Conservation (phyloP, 2,113 vertebrate genomes). For the Pachycephala philippinensis region DNA sequence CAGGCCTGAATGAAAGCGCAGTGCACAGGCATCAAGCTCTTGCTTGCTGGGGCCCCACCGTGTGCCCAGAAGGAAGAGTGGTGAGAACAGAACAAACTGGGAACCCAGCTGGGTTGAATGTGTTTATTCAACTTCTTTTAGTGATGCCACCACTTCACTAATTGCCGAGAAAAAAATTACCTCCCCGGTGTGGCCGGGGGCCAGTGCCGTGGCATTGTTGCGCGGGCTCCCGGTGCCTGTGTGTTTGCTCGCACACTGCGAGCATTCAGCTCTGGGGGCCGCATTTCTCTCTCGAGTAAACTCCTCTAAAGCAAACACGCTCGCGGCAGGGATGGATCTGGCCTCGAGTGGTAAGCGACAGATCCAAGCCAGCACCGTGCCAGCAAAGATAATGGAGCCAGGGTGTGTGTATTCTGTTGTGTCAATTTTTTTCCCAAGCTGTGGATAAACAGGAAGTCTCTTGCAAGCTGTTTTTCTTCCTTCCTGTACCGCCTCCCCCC, state of each 20-base stretch:
- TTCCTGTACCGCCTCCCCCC: background rate
- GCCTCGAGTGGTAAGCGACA: background rate
- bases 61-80: background rate
- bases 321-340: background rate
- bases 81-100: background rate
- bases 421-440: background rate
- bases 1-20: background rate
- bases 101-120: background rate
- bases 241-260: background rate
- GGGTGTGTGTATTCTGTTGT: background rate
- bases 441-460: slow-evolving; percentile 27
- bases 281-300: background rate
- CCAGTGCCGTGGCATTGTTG: background rate
- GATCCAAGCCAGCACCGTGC: background rate
- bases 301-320: background rate
- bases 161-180: slow-evolving; percentile 26
- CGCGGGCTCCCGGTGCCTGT: rapidly evolving
- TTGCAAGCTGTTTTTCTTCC: slow-evolving; percentile 7
- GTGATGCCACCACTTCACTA: slow-evolving; percentile 21
- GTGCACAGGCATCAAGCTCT: background rate
- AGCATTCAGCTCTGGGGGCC: background rate
- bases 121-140: slow-evolving; percentile 19
- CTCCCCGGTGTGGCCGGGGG: background rate
- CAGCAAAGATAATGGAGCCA: slow-evolving; percentile 1
- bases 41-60: background rate